phyloP scores from a whole-genome alignment of 2,888 invertebrate species.

The Polymixis lichenea region DNA sequence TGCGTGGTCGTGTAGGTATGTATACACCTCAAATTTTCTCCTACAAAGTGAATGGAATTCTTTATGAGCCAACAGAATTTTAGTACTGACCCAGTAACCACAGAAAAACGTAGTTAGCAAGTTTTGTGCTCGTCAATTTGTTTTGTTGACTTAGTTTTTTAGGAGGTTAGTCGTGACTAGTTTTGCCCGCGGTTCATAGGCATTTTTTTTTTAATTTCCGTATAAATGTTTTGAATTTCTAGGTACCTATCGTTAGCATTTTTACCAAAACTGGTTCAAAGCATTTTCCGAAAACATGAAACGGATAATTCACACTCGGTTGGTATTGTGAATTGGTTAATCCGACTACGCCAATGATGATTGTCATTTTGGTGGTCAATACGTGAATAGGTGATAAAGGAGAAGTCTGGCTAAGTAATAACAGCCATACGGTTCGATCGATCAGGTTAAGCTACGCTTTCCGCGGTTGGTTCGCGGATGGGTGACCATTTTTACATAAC shows the following conservation, averaged over 20 bases:
- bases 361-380: not conserved
- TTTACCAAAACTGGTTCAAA: too few species aligned
- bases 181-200: not conserved
- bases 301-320: too few species aligned
- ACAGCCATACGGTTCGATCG: too few species aligned
- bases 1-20: slow-evolving; percentile 13
- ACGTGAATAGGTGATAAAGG: not conserved
- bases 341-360: not conserved
- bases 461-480: too few species aligned
- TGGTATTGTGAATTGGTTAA: not conserved
- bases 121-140: slow-evolving; percentile 39
- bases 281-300: not conserved
- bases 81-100: slow-evolving; percentile 49
- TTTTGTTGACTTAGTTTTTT: slow-evolving; percentile 11
- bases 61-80: slow-evolving; percentile 59
- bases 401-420: too few species aligned
- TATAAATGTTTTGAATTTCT: not conserved
- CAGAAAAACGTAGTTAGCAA: slow-evolving; percentile 42
- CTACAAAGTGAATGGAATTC: slow-evolving; percentile 63
- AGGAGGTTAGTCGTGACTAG: not conserved
- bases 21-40: slow-evolving; percentile 36
- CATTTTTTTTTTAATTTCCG: not conserved
- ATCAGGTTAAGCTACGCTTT: too few species aligned
- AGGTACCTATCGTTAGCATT: not conserved
- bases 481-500: too few species aligned